Evolutionary conservation across 2,113 vertebrate species (phyloP).

Genomic region (Choloepus hoffmanni): DNA sequence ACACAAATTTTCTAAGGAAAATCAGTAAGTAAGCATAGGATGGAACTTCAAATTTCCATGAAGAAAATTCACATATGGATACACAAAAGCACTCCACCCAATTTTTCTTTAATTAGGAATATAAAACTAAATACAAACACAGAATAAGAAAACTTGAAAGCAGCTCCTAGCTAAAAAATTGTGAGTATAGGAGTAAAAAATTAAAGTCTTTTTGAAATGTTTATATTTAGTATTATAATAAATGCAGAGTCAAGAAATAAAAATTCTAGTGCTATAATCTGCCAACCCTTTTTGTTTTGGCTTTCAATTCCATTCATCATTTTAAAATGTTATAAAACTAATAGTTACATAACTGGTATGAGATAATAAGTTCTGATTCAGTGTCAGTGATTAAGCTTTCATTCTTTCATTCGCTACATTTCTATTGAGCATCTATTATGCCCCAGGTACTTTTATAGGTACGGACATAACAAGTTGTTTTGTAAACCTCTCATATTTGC

Average conservation of each 20-base stretch:
- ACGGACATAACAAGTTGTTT: background rate
- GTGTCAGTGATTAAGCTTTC: background rate
- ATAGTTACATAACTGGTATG: background rate
- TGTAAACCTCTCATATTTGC: background rate
- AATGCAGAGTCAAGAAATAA: constrained; percentile 9
- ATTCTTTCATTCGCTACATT: background rate
- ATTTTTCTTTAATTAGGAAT: background rate
- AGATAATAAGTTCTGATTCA: background rate
- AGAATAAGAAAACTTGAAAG: background rate
- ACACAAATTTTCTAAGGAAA: background rate
- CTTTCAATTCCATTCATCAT: background rate
- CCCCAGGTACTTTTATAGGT: background rate
- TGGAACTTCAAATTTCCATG: background rate
- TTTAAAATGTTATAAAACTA: background rate
- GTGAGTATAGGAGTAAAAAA: background rate
- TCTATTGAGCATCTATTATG: background rate
- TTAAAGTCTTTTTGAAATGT: background rate
- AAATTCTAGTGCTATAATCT: background rate
- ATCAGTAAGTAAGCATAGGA: background rate
- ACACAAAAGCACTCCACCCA: background rate
- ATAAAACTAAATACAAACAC: background rate
- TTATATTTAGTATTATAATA: background rate
- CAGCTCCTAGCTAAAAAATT: background rate
- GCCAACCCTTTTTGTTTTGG: background rate
- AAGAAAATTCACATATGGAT: background rate